Percentiles rank a stretch among this genome's conserved stretches.
Evolutionary conservation across 2,797 vertebrate species (phyloP).

Genomic region (Tragelaphus eurycerus): DNA sequence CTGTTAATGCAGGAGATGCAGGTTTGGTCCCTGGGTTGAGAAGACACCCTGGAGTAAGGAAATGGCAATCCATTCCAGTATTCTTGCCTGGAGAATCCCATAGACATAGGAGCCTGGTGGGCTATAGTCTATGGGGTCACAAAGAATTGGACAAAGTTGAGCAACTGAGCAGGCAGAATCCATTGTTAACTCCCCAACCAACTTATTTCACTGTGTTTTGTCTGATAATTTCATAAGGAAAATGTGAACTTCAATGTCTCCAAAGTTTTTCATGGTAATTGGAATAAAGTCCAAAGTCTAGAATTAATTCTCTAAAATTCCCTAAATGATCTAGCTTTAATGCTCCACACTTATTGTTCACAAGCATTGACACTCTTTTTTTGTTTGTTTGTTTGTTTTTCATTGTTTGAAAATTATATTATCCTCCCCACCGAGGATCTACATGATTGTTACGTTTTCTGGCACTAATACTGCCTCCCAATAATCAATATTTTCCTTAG

Average conservation of each 20-base stretch:
- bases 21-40: neutral
- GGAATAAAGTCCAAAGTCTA: neutral
- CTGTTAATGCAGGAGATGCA: neutral
- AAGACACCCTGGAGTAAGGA: neutral
- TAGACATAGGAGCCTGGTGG: neutral
- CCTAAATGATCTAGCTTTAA: neutral
- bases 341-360: neutral
- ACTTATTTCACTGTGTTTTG: neutral
- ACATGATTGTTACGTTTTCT: neutral
- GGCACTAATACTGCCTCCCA: neutral
- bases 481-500: neutral
- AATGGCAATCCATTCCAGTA: neutral
- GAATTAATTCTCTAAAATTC: neutral
- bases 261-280: neutral
- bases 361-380: neutral
- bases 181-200: neutral
- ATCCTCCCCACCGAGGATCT: neutral
- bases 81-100: neutral
- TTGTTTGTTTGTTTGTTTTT: too few species aligned
- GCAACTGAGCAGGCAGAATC: neutral
- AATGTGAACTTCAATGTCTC: neutral
- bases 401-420: neutral
- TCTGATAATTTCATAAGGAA: neutral
- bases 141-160: neutral
- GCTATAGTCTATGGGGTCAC: neutral